A percentile compares a stretch with the other conserved stretches of the same genome.
phyloP scores from a whole-genome alignment of 2,113 vertebrate species.

The Dicerorhinus sumatrensis region DNA sequence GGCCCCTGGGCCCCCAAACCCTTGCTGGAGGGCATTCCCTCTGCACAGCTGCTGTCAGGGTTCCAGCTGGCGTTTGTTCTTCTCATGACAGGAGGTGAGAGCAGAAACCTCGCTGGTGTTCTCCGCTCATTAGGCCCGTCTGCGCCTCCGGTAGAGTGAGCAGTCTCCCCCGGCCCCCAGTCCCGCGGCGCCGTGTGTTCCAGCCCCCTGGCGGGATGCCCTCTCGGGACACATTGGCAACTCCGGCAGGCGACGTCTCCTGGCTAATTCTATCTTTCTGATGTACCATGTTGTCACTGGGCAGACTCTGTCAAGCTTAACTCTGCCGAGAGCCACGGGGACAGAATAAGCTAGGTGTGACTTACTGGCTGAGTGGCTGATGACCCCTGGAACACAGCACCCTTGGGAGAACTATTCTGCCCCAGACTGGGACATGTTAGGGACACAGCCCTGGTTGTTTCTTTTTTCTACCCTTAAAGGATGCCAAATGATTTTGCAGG shows the following conservation, averaged over 20 bases:
- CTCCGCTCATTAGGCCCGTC: background rate
- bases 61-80: background rate
- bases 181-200: background rate
- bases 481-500: background rate
- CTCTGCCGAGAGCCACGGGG: background rate
- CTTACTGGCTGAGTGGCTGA: background rate
- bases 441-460: background rate
- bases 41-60: background rate
- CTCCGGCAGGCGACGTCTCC: rapidly evolving
- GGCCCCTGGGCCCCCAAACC: too few relatives aligned
- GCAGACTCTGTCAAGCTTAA: background rate
- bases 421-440: background rate
- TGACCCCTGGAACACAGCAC: background rate
- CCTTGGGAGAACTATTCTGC: background rate
- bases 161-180: background rate
- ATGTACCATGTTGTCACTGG: background rate
- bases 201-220: background rate
- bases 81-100: background rate
- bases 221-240: background rate
- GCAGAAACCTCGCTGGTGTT: background rate
- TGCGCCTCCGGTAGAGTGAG: background rate
- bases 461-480: background rate
- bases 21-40: rapidly evolving
- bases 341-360: background rate
- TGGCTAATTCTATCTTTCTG: background rate